Evolutionary conservation across 92 coral and sea anemone genomes (phyloP).

Genomic region (Diadumene lineata): DNA sequence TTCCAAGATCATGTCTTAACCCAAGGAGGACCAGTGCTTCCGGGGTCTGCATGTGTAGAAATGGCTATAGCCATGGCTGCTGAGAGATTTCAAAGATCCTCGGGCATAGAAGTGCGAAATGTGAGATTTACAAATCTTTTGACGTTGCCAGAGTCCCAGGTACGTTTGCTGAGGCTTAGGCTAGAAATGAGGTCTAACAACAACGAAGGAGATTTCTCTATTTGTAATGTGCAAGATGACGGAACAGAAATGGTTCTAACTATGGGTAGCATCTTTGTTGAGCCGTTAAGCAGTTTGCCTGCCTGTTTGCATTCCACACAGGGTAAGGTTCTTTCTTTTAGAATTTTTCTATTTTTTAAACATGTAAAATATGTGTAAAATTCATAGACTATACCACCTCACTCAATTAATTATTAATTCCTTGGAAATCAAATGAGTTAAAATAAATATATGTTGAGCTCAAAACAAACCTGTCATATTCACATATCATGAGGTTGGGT

Average conservation of each 20-base stretch:
- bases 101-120: conserved; percentile 44
- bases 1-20: conserved; percentile 75
- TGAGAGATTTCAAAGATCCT: conserved; percentile 41
- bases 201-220: conserved; percentile 31
- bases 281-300: neutral
- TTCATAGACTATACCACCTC: neutral
- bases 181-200: conserved; percentile 23
- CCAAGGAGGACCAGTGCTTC: conserved; percentile 77
- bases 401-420: neutral
- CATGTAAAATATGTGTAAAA: neutral
- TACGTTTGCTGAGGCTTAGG: conserved; percentile 59
- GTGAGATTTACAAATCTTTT: conserved; percentile 71
- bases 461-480: conserved; percentile 35
- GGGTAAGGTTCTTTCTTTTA: too few relatives aligned
- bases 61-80: conserved; percentile 85
- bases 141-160: conserved; percentile 68
- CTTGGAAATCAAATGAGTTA: conserved; percentile 10
- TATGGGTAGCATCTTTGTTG: conserved; percentile 39
- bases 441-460: conserved; percentile 46
- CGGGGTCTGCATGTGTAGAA: conserved; percentile 81
- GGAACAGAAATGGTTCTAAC: conserved; percentile 50
- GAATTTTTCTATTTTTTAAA: too few relatives aligned
- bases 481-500: conserved; percentile 40
- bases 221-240: conserved; percentile 62
- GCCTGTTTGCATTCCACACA: neutral